Evolutionary conservation across 1,140 invertebrate species (phyloP), one percentile per base, ranked within the genome.

Genomic region (Bombyx mandarina): DNA sequence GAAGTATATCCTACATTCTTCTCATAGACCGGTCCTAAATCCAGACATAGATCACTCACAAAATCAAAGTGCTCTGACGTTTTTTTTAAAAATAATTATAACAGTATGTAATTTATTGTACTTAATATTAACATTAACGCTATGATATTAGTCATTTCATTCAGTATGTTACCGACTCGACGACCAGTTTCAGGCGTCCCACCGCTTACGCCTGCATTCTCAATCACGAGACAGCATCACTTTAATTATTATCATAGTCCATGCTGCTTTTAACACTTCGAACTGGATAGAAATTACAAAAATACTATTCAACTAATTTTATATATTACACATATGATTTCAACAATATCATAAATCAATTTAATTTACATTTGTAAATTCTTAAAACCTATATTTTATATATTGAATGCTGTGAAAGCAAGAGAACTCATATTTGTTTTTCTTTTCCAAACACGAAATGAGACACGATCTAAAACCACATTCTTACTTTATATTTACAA

Each of bases 321-420:
- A 80, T 86, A 86, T 86, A 81, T 81, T 86, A 86, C 81, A 86
- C 62, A 66, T 77, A 73, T 67, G 67, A 51, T 74, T 73, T 71
- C 79, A 82, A 82, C 77, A 82, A 75, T 77, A 79, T 75, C 75
- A 80, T 82, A 79, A 79, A 73, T 79, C 65, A 78, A 73, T 81
- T 83, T 74, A 80, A 82, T 82, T 78, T 84, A 86, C 76, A 86
- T 69, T 72, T 57, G 73, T 79, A 81, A 77, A 72, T 69, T 63
- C 70, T 65, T 77, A 76, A 60, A 57, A 35, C 26, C 26, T 35
- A 35, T 35, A 35, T 35, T 35, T 67, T 77, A 72, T 61, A 66
- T 67, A 65, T 72, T 67, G 64, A 63, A 73, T 75, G 71, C 69
- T 60, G 57, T 71, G 26, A 73, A 66, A 71, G 71, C 63, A 75